Conservation (phyloP, 2,797 vertebrate species). For the Acomys russatus region DNA sequence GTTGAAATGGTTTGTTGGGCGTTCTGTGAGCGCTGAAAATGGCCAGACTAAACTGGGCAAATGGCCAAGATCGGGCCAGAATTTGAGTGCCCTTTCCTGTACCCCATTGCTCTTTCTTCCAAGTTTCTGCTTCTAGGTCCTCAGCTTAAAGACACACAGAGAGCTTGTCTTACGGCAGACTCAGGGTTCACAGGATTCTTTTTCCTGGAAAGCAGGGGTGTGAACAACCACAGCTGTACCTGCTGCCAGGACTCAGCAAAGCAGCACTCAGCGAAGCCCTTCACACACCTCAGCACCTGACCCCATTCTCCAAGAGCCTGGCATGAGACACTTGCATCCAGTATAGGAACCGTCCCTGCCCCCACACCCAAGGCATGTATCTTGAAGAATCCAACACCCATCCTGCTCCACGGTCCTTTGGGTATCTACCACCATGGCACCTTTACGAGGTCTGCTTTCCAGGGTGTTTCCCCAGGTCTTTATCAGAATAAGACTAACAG, state of each 20-base stretch:
- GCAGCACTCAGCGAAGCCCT: not conserved
- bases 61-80: not conserved
- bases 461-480: not conserved
- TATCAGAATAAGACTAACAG: not conserved
- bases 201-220: not conserved
- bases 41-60: not conserved
- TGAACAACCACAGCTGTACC: not conserved
- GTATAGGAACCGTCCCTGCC: not conserved
- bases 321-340: not conserved
- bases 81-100: accelerated
- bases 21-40: not conserved
- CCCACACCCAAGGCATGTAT: not conserved
- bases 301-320: not conserved
- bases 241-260: not conserved
- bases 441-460: not conserved
- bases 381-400: not conserved
- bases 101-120: not conserved
- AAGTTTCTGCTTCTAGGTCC: not conserved
- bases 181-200: not conserved
- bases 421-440: not conserved
- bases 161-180: too few species aligned
- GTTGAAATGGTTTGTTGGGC: not conserved
- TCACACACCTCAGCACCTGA: not conserved
- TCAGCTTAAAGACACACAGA: not conserved
- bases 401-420: not conserved